Evolutionary conservation across 2,888 invertebrate species (phyloP).

Genomic region (Heliconius ethilla): DNA sequence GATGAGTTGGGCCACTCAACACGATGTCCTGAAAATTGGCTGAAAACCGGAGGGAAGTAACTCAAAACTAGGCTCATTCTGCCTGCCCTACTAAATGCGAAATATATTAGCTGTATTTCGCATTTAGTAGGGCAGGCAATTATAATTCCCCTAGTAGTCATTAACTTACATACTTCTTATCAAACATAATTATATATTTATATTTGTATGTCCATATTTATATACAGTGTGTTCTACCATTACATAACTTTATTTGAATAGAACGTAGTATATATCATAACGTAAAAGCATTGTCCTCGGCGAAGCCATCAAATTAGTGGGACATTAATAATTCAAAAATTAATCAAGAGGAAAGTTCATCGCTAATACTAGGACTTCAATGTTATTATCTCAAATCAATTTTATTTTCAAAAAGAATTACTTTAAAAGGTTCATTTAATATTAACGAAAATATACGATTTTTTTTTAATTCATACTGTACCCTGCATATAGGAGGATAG

Average conservation of each 20-base stretch:
- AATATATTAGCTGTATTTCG: too few relatives aligned
- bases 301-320: slow-evolving; percentile 8
- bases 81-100: not conserved
- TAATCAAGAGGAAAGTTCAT: not conserved
- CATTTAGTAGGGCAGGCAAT: too few relatives aligned
- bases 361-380: not conserved
- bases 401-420: not conserved
- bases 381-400: not conserved
- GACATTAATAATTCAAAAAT: slow-evolving; percentile 13
- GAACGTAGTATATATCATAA: not conserved
- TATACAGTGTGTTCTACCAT: not conserved
- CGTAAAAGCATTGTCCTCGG: slow-evolving; percentile 6
- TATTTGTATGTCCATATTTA: not conserved
- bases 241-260: not conserved
- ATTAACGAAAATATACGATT: not conserved
- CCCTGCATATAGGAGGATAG: too few relatives aligned
- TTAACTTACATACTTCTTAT: too few relatives aligned
- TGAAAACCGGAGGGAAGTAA: too few relatives aligned
- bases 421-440: not conserved
- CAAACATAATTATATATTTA: not conserved
- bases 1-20: not conserved
- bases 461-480: not conserved
- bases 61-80: not conserved
- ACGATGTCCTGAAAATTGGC: too few relatives aligned
- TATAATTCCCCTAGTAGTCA: too few relatives aligned